These are phyloP conservation scores for Oncorhynchus kisutch DNA, from an alignment of 2,113 vertebrate genomes.

Conservation along the genomic window DNA sequence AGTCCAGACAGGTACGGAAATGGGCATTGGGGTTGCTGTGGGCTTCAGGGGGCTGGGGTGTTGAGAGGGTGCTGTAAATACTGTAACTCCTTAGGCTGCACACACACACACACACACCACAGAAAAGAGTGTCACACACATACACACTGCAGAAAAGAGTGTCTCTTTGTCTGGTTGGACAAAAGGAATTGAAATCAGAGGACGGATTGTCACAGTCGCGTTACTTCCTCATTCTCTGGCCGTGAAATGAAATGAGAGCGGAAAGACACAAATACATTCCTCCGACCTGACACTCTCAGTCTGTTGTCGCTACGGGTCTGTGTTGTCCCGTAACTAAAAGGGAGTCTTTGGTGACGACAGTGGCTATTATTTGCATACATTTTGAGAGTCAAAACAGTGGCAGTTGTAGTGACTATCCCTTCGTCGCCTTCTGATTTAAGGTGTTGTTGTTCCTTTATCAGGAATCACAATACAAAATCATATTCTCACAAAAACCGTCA, in stretches of 20 bases:
- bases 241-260: slow-evolving; percentile 47
- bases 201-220: slow-evolving; percentile 46
- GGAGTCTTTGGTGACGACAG: not conserved
- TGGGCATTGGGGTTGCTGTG: too few relatives aligned
- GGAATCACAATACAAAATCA: too few relatives aligned
- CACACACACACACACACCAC: slow-evolving; percentile 47
- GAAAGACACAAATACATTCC: slow-evolving; percentile 12
- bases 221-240: slow-evolving; percentile 54
- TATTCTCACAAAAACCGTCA: too few relatives aligned
- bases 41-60: too few relatives aligned
- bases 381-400: slow-evolving; percentile 12
- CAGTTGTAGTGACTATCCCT: not conserved
- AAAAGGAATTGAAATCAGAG: slow-evolving; percentile 51
- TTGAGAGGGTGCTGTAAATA: too few relatives aligned
- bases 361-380: slow-evolving; percentile 9
- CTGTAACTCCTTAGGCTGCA: not conserved
- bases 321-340: slow-evolving; percentile 21
- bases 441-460: too few relatives aligned
- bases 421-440: not conserved
- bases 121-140: slow-evolving; percentile 14
- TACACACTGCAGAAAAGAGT: slow-evolving; percentile 41
- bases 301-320: slow-evolving; percentile 1
- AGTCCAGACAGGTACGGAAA: too few relatives aligned
- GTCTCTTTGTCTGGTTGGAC: slow-evolving; percentile 60
- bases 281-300: not conserved